Evolutionary conservation across 1,140 invertebrate genomes (phyloP).

Genomic region (Ostrea edulis): DNA sequence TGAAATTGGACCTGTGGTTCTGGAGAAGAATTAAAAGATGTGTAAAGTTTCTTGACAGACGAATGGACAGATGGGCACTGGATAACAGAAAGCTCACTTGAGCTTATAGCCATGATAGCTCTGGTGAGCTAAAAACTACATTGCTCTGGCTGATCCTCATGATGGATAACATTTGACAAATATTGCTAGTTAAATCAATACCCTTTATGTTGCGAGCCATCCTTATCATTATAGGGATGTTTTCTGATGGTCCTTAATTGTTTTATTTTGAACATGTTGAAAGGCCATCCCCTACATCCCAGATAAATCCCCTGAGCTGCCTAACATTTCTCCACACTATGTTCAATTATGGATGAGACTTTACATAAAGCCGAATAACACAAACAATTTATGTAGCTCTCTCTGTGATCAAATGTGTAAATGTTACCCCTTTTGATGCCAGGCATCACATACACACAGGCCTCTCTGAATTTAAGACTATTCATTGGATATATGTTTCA

Average conservation of each 20-base stretch:
- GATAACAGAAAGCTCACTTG: too few relatives aligned
- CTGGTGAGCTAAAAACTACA: too few relatives aligned
- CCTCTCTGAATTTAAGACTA: too few relatives aligned
- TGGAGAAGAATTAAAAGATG: too few relatives aligned
- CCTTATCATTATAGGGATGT: constrained; percentile 3
- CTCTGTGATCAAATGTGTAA: not conserved
- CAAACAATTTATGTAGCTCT: not conserved
- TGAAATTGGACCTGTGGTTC: too few relatives aligned
- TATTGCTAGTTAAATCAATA: not conserved
- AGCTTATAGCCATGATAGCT: too few relatives aligned
- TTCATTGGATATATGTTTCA: too few relatives aligned
- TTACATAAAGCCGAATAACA: not conserved
- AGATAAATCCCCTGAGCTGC: not conserved
- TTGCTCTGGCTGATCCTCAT: not conserved
- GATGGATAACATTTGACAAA: not conserved
- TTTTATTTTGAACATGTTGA: constrained; percentile 12
- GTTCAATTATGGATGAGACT: constrained; percentile 29
- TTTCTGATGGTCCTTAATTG: constrained; percentile 25
- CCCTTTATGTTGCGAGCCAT: not conserved
- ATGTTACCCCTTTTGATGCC: not conserved
- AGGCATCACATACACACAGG: too few relatives aligned
- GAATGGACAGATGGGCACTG: too few relatives aligned
- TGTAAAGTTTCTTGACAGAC: too few relatives aligned
- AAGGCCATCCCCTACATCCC: not conserved
- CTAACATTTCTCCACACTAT: not conserved